A percentile compares a stretch with the other conserved stretches of the same genome.
phyloP scores from a whole-genome alignment of 2,113 vertebrate genomes.

The Ictidomys tridecemlineatus region DNA sequence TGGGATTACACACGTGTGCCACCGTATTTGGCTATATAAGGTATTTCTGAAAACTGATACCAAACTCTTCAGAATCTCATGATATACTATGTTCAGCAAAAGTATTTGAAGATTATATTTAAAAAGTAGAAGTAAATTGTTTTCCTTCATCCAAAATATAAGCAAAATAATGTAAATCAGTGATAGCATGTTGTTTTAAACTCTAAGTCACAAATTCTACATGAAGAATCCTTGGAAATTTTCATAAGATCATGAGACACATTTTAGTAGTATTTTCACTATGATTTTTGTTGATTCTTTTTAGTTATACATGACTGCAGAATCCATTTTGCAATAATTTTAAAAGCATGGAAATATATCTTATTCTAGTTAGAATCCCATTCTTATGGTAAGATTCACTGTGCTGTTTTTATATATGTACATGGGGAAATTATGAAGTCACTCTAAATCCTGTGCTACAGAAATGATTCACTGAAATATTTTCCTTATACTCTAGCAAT shows the following conservation, averaged over 20 bases:
- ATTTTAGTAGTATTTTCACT: constrained; percentile 18
- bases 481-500: constrained; percentile 13
- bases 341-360: no score
- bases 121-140: neutral
- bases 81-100: neutral
- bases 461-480: constrained; percentile 23
- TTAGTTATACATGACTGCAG: no score
- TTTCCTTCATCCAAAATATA: constrained; percentile 49
- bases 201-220: neutral
- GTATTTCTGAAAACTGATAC: neutral
- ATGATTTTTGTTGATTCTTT: no score
- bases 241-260: constrained; percentile 1
- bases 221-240: constrained; percentile 3
- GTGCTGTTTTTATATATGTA: no score
- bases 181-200: constrained; percentile 17
- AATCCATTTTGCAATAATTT: no score
- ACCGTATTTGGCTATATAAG: neutral
- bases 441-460: neutral
- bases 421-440: neutral
- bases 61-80: neutral
- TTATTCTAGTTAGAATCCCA: no score
- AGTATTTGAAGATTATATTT: neutral
- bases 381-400: no score
- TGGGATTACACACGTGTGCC: no score
- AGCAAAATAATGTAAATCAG: neutral